Conservation (phyloP, 1,140 invertebrate species). For the Trichonephila clavipes region DNA sequence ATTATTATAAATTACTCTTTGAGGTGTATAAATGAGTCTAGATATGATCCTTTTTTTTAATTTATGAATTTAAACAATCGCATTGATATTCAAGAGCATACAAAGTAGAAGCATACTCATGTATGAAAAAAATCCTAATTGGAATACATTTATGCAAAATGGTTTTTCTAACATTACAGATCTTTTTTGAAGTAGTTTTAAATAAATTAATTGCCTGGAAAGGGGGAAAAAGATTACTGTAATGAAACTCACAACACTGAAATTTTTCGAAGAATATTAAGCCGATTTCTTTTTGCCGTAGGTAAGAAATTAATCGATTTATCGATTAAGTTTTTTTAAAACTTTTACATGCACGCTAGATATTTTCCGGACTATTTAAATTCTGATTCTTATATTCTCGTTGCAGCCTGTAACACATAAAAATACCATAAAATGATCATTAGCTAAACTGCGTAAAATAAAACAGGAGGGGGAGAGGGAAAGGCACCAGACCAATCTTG, state of each 20-base stretch:
- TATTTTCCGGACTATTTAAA: slow-evolving; percentile 18
- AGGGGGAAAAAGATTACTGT: not conserved
- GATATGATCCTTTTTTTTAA: not conserved
- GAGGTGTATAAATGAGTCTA: not conserved
- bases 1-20: not conserved
- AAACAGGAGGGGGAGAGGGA: not conserved
- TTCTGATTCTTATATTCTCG: not conserved
- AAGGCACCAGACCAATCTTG: not conserved
- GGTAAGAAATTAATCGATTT: not conserved
- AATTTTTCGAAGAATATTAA: not conserved
- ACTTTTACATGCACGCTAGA: not conserved
- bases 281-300: not conserved
- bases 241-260: not conserved
- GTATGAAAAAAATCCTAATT: not conserved
- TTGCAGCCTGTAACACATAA: not conserved
- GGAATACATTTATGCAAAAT: not conserved
- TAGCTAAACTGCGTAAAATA: not conserved
- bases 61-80: not conserved
- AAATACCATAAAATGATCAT: slow-evolving; percentile 7
- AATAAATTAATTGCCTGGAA: not conserved
- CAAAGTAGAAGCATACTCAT: not conserved
- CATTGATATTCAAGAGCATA: not conserved
- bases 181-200: not conserved
- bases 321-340: not conserved
- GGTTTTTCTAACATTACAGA: not conserved